phyloP scores from a whole-genome alignment of 2,113 vertebrate species.

The Petaurus breviceps region DNA sequence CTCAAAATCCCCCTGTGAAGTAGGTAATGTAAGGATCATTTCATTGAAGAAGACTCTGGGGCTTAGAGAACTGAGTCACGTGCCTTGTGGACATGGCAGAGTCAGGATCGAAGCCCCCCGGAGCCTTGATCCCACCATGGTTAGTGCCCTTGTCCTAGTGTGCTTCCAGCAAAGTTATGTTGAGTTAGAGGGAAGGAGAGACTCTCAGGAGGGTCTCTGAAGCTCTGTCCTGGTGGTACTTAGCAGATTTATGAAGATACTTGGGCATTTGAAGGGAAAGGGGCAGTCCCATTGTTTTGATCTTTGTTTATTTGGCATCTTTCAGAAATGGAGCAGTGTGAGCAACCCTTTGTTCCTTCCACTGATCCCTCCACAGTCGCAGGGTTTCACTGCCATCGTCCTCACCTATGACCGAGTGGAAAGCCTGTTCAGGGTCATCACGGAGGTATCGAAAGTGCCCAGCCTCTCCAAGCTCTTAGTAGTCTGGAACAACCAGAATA shows the following conservation, averaged over 20 bases:
- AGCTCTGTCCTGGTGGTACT: not conserved
- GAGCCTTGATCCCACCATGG: not conserved
- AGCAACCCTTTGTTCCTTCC: slow-evolving; percentile 97
- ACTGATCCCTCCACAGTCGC: slow-evolving; percentile 94
- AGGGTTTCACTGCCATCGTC: slow-evolving; percentile 97
- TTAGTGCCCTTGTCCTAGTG: not conserved
- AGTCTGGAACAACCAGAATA: slow-evolving; percentile 99
- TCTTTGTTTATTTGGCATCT: slow-evolving; percentile 8
- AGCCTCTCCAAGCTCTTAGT: slow-evolving; percentile 96
- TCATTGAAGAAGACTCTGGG: not conserved
- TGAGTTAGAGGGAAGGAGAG: not conserved
- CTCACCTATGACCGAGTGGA: slow-evolving; percentile 97
- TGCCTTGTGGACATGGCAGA: not conserved
- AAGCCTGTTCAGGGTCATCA: slow-evolving; percentile 98
- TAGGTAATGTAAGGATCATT: not conserved
- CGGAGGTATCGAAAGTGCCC: slow-evolving; percentile 97
- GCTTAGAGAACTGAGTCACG: not conserved
- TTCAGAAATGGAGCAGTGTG: slow-evolving; percentile 96
- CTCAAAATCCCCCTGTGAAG: not conserved
- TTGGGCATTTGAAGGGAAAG: not conserved
- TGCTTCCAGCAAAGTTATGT: not conserved
- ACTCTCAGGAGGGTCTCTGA: not conserved
- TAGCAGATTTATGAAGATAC: not conserved
- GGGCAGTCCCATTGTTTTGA: not conserved
- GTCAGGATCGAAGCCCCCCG: not conserved